A percentile compares a stretch with the other conserved stretches of the same genome.
These are phyloP conservation scores for Myotis vivesi DNA, from an alignment of 2,797 vertebrate genomes.

Conservation along the genomic window DNA sequence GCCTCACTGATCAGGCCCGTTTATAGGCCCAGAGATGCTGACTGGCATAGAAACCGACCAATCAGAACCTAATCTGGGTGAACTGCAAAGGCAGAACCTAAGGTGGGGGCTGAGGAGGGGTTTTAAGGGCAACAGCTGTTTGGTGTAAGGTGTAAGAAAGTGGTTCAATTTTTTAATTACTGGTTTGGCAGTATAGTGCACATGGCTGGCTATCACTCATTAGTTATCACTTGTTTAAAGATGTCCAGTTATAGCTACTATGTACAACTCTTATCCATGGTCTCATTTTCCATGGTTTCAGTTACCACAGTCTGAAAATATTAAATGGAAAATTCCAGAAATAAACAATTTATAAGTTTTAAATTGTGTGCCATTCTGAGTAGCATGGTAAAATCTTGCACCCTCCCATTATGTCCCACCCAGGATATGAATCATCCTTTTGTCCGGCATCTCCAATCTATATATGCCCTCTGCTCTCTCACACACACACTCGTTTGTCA, in stretches of 20 bases:
- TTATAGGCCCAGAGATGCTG: too few relatives aligned
- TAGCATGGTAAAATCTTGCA: not conserved
- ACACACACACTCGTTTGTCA: not conserved
- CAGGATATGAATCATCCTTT: not conserved
- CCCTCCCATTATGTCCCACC: not conserved
- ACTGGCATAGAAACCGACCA: too few relatives aligned
- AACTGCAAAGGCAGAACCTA: too few relatives aligned
- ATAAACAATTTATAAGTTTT: not conserved
- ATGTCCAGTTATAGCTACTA: not conserved
- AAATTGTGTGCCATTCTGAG: not conserved
- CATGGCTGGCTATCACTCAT: not conserved
- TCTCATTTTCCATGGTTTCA: not conserved
- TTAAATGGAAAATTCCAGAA: not conserved
- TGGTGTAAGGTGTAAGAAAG: too few relatives aligned
- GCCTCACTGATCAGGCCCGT: too few relatives aligned
- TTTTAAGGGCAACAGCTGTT: too few relatives aligned
- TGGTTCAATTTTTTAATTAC: too few relatives aligned
- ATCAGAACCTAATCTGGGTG: too few relatives aligned
- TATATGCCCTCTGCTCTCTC: not conserved
- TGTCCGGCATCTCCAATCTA: not conserved
- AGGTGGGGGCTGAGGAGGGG: too few relatives aligned
- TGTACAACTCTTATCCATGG: not conserved
- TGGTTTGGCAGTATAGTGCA: too few relatives aligned
- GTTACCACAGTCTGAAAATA: not conserved
- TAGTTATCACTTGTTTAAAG: not conserved